phyloP scores from a whole-genome alignment of 1,140 invertebrate genomes.

The Pogonognathellus flavescens region DNA sequence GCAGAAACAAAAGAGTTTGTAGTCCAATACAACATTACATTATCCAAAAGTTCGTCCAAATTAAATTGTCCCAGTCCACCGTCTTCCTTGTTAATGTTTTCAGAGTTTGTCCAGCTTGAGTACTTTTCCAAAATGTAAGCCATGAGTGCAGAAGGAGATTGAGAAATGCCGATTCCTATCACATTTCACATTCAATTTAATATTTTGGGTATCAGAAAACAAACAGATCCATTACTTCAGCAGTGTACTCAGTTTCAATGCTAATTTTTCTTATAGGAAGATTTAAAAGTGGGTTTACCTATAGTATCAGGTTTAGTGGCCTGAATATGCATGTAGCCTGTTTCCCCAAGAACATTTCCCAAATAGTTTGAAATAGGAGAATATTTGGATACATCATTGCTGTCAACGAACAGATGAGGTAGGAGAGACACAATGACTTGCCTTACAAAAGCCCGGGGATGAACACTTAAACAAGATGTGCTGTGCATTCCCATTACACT shows the following conservation, averaged over 20 bases:
- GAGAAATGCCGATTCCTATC: conserved; percentile 51
- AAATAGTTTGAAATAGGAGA: conserved; percentile 76
- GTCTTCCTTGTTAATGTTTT: conserved; percentile 68
- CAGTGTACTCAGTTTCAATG: too few relatives aligned
- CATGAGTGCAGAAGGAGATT: conserved; percentile 71
- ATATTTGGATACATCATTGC: conserved; percentile 73
- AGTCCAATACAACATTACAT: conserved; percentile 75
- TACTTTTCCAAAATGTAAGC: conserved; percentile 76
- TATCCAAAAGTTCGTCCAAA: conserved; percentile 73
- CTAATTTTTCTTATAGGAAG: too few relatives aligned
- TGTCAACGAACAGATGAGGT: conserved; percentile 75
- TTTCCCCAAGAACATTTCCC: conserved; percentile 75
- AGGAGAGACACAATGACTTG: conserved; percentile 73
- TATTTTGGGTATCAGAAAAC: too few relatives aligned
- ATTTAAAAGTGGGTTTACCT: too few relatives aligned
- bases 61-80: conserved; percentile 72
- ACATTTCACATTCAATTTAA: not conserved
- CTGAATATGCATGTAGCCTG: conserved; percentile 79
- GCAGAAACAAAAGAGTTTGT: conserved; percentile 70
- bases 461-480: conserved; percentile 74
- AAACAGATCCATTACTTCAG: too few relatives aligned
- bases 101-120: conserved; percentile 71
- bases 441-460: conserved; percentile 70
- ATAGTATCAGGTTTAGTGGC: conserved; percentile 59
- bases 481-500: conserved; percentile 78